Base-by-base conservation (phyloP, 2,888 invertebrate species). In the Tenthredo notha region DNA sequence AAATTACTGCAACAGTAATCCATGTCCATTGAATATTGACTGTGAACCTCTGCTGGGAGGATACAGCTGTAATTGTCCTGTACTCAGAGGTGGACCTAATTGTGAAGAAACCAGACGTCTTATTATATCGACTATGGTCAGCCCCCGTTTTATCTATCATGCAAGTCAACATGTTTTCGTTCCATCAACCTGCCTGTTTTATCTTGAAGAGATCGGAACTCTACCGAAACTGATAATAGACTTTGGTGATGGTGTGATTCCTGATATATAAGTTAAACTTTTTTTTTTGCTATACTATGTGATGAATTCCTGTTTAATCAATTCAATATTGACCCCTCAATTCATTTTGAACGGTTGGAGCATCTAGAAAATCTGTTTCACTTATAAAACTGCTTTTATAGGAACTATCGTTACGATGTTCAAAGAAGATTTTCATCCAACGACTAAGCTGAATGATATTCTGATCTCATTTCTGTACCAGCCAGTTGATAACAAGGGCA, bases 221-320 rank as follows among this genome's bases (percentile, higher is more conserved):
- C 40, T 54, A 25, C 80, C 85, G 21, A 47, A 50, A 54, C n/a
- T 85, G 29, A 33, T 37, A 21, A 72, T 85, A 15, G 70, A 85
- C 33, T 85, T 85, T 70, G 77, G 78, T 6, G 85, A 85, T 33
- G 70, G 85, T 85, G 70, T 33, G 78, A 83, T 37, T 65, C 40
- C 5, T 21, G 9, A 25, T 37, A 61, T 21, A 15, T 25, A 21
- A 25, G 2, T 21, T 37, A 50, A 43, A n/a, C 18, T 43, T 43
- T 37, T 37, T 37, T 7, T 37, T 7, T 7, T 25, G 10, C 33
- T 75, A 10, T 0, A 33, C 10, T 1, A 33, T 67, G 6, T 4
- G 7, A 33, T 21, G 25, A 25, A 61, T 61, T 67, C 18, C 6
- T 67, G 40, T n/a, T 75, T 50, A 25, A 40, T 43, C 9, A n/a